Evolutionary conservation across 1,140 invertebrate species (phyloP).

Genomic region (Ladona fulva): DNA sequence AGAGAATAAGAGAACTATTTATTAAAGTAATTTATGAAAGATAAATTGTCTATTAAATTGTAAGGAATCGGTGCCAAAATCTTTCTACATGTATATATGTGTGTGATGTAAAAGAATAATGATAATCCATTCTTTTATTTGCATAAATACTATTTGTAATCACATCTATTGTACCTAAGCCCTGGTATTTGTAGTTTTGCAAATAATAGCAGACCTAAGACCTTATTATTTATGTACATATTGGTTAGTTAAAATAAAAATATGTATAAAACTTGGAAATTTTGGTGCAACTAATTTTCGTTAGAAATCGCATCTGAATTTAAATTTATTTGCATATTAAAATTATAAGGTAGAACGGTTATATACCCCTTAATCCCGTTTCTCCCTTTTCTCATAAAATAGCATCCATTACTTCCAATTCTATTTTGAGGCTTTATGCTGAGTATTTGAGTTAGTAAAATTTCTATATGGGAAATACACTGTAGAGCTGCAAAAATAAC

Average conservation of each 20-base stretch:
- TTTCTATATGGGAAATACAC: too few species aligned
- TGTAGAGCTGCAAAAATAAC: too few species aligned
- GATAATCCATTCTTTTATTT: background rate
- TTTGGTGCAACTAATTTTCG: too few species aligned
- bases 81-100: constrained; percentile 10
- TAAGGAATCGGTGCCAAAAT: background rate
- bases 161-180: background rate
- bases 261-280: background rate
- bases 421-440: too few species aligned
- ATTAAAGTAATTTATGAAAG: background rate
- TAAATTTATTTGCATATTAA: too few species aligned
- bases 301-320: too few species aligned
- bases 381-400: too few species aligned
- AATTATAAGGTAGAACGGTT: too few species aligned
- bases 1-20: background rate
- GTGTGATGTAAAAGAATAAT: background rate
- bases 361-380: too few species aligned
- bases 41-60: background rate
- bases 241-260: constrained; percentile 4
- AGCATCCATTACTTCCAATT: too few species aligned
- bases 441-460: too few species aligned
- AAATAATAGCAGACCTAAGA: background rate
- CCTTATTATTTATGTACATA: background rate
- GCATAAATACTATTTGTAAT: background rate
- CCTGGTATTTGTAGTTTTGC: background rate